Evolutionary conservation across 2,888 invertebrate genomes (phyloP), one percentile per base, ranked within the genome.

Genomic region (Tubiluchus corallicola): DNA sequence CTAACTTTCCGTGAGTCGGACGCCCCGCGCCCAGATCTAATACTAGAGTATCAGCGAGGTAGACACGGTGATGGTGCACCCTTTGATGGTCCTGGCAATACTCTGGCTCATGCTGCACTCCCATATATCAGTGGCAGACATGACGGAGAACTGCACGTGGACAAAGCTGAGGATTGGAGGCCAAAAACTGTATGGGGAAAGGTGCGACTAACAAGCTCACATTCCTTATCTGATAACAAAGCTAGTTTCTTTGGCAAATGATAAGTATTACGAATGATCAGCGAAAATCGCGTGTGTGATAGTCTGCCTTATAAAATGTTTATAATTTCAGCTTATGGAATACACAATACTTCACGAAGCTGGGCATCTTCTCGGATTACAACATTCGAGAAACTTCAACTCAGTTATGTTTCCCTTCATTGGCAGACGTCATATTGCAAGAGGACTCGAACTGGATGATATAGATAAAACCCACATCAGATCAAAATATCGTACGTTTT

Each of bases 351-450:
- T 29, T 9, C 29, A 29, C n/a, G 29, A 29, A n/a, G n/a, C 29
- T n/a, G 29, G 29, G 9, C 29, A 29, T 29, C 29, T 29, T 9
- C n/a, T 29, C n/a, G 29, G 29, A 29, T n/a, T 29, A 29, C 9
- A 29, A n/a, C 29, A 29, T 29, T 29, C 29, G 9, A 29, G n/a
- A 29, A n/a, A 29, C 29, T 29, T 29, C 29, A 29, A 29, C 29
- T 9, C 29, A 29, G 29, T 29, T 29, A 29, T 29, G 29, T 29
- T 9, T 29, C 29, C 29, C 9, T 29, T 9, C 29, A 29, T 29
- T n/a, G 29, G 29, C 29, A 29, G 29, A 29, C 9, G 29, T 9
- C 29, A 29, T n/a, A n/a, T n/a, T n/a, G n/a, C n/a, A n/a, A n/a
- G n/a, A n/a, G n/a, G n/a, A n/a, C n/a, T n/a, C n/a, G n/a, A n/a